Evolutionary conservation across 2,113 vertebrate species (phyloP).

Genomic region (Trichomycterus rosablanca): DNA sequence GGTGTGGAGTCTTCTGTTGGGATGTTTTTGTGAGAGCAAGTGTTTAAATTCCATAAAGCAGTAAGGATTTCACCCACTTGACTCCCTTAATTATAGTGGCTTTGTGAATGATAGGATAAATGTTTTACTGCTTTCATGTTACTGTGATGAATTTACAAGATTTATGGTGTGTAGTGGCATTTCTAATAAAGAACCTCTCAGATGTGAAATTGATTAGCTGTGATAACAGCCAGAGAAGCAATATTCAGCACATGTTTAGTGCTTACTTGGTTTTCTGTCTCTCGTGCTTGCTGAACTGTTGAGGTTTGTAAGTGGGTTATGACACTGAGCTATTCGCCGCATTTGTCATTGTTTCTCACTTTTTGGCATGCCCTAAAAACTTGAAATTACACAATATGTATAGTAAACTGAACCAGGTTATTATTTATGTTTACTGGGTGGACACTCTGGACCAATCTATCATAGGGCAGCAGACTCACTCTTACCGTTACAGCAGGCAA

Average conservation of each 20-base stretch:
- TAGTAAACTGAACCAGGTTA: no score
- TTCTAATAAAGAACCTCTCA: conserved; percentile 45
- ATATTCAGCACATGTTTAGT: conserved; percentile 58
- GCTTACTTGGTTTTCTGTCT: conserved; percentile 45
- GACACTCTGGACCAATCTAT: no score
- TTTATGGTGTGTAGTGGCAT: conserved; percentile 45
- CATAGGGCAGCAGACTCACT: no score
- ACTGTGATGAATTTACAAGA: conserved; percentile 38
- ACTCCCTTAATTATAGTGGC: neutral
- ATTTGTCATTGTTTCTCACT: conserved; percentile 20
- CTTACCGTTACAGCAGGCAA: no score
- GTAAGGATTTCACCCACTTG: no score
- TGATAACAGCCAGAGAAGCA: conserved; percentile 45
- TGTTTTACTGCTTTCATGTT: conserved; percentile 2
- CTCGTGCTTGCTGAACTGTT: conserved; percentile 23
- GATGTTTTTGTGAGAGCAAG: no score
- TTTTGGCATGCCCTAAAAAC: no score
- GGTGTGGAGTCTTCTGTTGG: no score
- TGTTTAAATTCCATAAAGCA: no score
- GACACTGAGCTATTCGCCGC: conserved; percentile 13
- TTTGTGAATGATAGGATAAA: neutral
- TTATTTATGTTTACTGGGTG: no score
- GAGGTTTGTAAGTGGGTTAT: conserved; percentile 40
- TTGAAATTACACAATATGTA: no score
- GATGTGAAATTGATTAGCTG: conserved; percentile 52